Evolutionary conservation across 2,797 vertebrate genomes (phyloP).

Genomic region (Hyperoplus immaculatus): DNA sequence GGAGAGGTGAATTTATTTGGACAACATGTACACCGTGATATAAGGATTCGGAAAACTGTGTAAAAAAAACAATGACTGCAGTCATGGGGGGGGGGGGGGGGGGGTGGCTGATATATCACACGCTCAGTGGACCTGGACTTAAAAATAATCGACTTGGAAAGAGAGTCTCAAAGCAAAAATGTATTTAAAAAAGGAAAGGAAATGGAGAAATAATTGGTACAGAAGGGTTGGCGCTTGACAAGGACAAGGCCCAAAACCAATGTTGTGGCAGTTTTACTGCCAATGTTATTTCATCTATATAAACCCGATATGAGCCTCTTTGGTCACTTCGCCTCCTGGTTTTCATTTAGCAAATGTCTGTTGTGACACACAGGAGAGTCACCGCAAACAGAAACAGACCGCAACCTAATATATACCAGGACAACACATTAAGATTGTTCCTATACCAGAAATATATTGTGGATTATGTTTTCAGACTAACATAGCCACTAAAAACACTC

Average conservation of each 20-base stretch:
- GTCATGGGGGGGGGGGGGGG: slow-evolving; percentile 37
- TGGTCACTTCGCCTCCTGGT: slow-evolving; percentile 8
- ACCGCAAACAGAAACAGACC: slow-evolving; percentile 23
- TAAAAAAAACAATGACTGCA: slow-evolving; percentile 37
- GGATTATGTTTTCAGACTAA: slow-evolving; percentile 22
- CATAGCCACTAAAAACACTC: slow-evolving; percentile 21
- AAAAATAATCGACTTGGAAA: slow-evolving; percentile 52
- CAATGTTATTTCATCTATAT: slow-evolving; percentile 2
- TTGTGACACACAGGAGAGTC: not conserved
- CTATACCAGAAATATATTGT: slow-evolving; percentile 16
- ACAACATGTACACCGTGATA: slow-evolving; percentile 55
- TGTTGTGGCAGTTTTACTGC: slow-evolving; percentile 4
- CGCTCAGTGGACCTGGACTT: slow-evolving; percentile 21
- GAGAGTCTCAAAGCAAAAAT: slow-evolving; percentile 50
- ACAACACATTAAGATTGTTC: slow-evolving; percentile 7
- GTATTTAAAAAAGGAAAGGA: slow-evolving; percentile 43
- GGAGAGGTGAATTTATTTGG: slow-evolving; percentile 57
- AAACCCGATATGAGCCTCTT: not conserved
- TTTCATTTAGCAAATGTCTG: slow-evolving; percentile 11
- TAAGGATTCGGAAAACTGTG: slow-evolving; percentile 40
- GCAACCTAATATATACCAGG: slow-evolving; percentile 19
- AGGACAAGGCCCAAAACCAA: not conserved
- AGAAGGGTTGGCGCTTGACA: not conserved
- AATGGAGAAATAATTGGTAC: not conserved
- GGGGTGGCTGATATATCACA: slow-evolving; percentile 24